Conservation (phyloP, 2,888 invertebrate species). For the Leucophenga montana region DNA sequence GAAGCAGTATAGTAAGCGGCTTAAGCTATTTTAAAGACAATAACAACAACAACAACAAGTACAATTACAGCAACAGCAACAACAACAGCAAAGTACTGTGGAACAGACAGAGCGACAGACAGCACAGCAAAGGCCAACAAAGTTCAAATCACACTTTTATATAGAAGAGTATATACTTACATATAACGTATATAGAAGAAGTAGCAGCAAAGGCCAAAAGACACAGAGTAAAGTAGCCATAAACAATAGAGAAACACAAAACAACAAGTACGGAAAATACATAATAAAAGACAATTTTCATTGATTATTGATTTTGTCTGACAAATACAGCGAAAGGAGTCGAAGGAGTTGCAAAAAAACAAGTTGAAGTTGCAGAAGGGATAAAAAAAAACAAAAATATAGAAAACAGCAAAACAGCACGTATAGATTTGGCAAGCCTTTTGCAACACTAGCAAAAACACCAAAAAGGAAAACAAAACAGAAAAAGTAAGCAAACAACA, state of each 20-base stretch:
- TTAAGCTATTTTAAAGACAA: background rate
- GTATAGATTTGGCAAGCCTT: too few relatives aligned
- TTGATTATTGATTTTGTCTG: constrained; percentile 65
- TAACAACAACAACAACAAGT: constrained; percentile 7
- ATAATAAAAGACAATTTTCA: constrained; percentile 53
- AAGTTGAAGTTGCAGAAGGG: constrained; percentile 22
- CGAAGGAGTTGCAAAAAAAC: background rate
- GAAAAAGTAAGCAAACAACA: background rate
- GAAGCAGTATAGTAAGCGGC: background rate
- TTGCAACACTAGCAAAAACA: background rate
- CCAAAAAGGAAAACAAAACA: background rate
- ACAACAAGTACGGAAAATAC: constrained; percentile 3
- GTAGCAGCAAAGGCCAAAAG: background rate
- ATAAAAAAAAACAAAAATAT: background rate
- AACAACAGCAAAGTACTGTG: background rate
- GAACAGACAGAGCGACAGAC: background rate
- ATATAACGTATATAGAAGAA: background rate
- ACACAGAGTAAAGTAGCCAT: background rate
- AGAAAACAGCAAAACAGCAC: constrained; percentile 17
- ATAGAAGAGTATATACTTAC: background rate
- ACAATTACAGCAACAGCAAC: too few relatives aligned
- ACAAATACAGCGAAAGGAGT: constrained; percentile 28
- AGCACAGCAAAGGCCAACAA: constrained; percentile 54
- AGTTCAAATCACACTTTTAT: constrained; percentile 47
- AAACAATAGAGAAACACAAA: constrained; percentile 38